Percentiles rank a stretch among this genome's conserved stretches.
phyloP scores from a whole-genome alignment of 2,113 vertebrate genomes.

The Poeciliopsis retropinna region DNA sequence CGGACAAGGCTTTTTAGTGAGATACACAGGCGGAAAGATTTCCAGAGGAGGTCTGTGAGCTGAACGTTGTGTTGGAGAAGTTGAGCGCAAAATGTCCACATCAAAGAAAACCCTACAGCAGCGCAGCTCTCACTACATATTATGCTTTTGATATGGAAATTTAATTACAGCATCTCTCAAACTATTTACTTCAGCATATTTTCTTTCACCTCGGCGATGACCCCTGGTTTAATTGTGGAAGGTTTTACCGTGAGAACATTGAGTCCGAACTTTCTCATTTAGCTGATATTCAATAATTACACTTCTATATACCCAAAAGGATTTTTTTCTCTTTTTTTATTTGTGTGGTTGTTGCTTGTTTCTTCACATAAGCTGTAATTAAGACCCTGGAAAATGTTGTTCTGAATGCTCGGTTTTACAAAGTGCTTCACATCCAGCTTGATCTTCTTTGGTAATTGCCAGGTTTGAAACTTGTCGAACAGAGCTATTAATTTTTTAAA shows the following conservation, averaged over 20 bases:
- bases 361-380: background rate
- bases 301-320: background rate
- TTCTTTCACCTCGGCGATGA: conserved; percentile 21
- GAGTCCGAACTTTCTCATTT: background rate
- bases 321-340: background rate
- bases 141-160: conserved; percentile 64
- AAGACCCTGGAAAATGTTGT: conserved; percentile 2
- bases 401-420: background rate
- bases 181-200: conserved; percentile 43
- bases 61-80: conserved; percentile 16
- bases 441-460: background rate
- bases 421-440: background rate
- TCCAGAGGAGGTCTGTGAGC: conserved; percentile 7
- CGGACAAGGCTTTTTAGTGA: conserved; percentile 1
- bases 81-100: conserved; percentile 39
- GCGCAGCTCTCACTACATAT: conserved; percentile 4
- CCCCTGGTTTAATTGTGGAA: conserved; percentile 24
- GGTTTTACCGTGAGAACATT: background rate
- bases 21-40: background rate
- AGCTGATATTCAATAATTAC: background rate
- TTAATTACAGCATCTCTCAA: conserved; percentile 17
- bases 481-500: background rate
- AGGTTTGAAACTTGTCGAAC: background rate
- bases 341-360: background rate
- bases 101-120: conserved; percentile 49